These are phyloP conservation scores for Drepana falcataria DNA, from an alignment of 2,888 invertebrate genomes.

Conservation along the genomic window DNA sequence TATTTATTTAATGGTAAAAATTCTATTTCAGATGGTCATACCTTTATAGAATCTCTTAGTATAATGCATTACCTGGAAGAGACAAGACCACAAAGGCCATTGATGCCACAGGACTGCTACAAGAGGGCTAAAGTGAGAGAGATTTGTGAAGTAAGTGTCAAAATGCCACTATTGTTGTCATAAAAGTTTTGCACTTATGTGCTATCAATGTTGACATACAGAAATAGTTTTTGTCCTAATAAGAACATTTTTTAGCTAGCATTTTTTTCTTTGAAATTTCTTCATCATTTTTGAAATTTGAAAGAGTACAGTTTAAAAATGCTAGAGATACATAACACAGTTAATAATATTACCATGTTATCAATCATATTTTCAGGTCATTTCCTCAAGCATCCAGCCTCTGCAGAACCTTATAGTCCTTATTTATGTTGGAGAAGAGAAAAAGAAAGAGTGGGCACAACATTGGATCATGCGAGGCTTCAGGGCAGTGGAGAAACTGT, in stretches of 20 bases:
- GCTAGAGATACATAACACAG: no score
- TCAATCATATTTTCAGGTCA: constrained; percentile 78
- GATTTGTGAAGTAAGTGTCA: constrained; percentile 85
- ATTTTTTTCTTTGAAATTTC: no score
- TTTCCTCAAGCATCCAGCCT: constrained; percentile 97
- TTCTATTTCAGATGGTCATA: constrained; percentile 83
- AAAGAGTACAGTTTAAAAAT: no score
- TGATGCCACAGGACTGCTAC: constrained; percentile 93
- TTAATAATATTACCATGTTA: no score
- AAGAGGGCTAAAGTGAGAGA: constrained; percentile 95
- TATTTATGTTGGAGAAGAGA: constrained; percentile 91
- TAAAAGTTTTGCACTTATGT: no score
- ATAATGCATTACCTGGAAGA: constrained; percentile 98
- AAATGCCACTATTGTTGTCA: neutral
- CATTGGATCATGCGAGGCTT: constrained; percentile 96
- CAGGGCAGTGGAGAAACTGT: constrained; percentile 91
- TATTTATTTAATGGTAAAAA: no score
- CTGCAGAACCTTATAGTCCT: constrained; percentile 94
- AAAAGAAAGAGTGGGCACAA: constrained; percentile 95
- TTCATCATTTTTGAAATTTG: no score
- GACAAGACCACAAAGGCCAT: constrained; percentile 88
- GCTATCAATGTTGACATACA: no score
- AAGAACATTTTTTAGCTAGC: no score
- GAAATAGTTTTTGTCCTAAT: no score
- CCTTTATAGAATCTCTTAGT: constrained; percentile 85